Evolutionary conservation across 2,797 vertebrate species (phyloP), one percentile per base, ranked within the genome.

Genomic region (Gambelia wislizenii): DNA sequence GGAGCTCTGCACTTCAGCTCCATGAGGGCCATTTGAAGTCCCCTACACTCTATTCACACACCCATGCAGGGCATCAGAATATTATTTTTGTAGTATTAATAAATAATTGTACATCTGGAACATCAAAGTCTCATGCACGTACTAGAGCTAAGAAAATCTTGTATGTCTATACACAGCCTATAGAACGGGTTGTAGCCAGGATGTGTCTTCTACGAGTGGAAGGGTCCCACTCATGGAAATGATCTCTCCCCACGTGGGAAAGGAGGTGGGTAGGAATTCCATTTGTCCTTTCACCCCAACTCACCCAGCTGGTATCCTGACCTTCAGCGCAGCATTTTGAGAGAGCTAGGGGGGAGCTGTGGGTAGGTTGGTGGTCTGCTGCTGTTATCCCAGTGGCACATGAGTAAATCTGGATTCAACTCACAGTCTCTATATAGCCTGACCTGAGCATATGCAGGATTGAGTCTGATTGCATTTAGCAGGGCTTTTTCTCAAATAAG

Each of bases 61-160:
- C 27, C 39, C 42, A 14, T 88, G 61, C 78, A 69, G 87, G 79
- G 79, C 54, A 90, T 82, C 72, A 61, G 42, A 70, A 49, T 87
- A 79, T 89, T 90, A 85, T 92, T 93, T 22, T 91, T 91, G 49
- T 67, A 86, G 1, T 42, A 27, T 88, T 54, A 54, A 59, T 27
- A 81, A 79, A 8, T 49, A 22, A n/a, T 36, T 59, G 56, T 76
- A 44, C 22, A 75, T 36, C n/a, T 30, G 44, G 75, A 52, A 82
- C 12, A 27, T 27, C 56, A 83, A 33, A 61, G 49, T 61, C 56
- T 47, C 42, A 30, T 39, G 67, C n/a, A 36, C 7, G 42, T 33
- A 44, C 78, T 16, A 44, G 4, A 27, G 39, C 52, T 44, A 70
- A 70, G 54, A 8, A 27, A 7, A 80, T 42, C 16, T 47, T 25